phyloP scores from a whole-genome alignment of 2,113 vertebrate genomes.

The Anguilla rostrata region DNA sequence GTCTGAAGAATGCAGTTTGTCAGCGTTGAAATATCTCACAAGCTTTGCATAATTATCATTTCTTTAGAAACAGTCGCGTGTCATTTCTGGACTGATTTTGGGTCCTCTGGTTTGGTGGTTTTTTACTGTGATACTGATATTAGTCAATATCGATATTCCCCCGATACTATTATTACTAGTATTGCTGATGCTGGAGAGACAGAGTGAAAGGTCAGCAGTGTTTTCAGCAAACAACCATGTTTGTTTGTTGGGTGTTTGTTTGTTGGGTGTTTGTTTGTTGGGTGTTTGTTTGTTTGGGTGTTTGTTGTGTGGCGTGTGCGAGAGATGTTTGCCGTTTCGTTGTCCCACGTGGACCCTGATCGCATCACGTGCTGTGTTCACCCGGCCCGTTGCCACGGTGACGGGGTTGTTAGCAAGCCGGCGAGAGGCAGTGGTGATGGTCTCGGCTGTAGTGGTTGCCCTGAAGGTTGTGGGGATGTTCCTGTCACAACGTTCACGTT shows the following conservation, averaged over 20 bases:
- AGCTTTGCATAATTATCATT: no score
- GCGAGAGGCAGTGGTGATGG: neutral
- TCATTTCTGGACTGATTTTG: neutral
- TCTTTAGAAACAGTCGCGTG: neutral
- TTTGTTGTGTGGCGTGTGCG: no score
- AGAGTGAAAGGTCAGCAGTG: no score
- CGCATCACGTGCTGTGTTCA: no score
- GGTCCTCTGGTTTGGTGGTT: neutral
- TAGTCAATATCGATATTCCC: neutral
- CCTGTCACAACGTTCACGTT: neutral
- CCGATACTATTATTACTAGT: no score
- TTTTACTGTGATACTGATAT: neutral
- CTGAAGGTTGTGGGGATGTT: neutral
- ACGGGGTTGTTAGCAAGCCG: neutral
- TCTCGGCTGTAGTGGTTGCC: neutral
- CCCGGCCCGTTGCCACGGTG: neutral
- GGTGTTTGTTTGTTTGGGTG: no score
- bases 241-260: no score
- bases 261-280: no score
- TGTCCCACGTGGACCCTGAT: no score
- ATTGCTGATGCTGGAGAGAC: no score
- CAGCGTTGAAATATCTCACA: neutral
- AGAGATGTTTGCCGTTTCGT: no score
- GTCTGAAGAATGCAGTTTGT: neutral
- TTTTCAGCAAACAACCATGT: no score